Percentiles rank a stretch among this genome's conserved stretches.
Evolutionary conservation across 2,113 vertebrate species (phyloP).

Genomic region (Scortum barcoo): DNA sequence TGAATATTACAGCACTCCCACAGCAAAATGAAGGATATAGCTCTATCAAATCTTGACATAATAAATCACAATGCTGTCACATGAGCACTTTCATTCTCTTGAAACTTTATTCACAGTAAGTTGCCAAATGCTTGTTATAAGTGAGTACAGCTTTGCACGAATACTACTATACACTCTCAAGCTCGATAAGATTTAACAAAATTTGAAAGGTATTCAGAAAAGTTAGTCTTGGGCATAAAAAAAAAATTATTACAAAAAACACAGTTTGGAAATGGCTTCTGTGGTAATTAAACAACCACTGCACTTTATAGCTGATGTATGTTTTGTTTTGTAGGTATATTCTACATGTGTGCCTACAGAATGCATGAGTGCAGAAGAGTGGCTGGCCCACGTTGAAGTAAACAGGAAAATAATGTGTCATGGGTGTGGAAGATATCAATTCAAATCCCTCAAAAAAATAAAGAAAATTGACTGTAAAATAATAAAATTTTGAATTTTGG

Average conservation of each 20-base stretch:
- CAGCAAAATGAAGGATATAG: neutral
- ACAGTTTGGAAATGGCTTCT: neutral
- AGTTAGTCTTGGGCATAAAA: neutral
- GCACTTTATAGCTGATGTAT: neutral
- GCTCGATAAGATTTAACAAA: neutral
- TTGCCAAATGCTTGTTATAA: neutral
- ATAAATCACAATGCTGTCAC: neutral
- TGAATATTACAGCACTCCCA: neutral
- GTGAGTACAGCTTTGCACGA: neutral
- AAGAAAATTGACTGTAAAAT: too few relatives aligned
- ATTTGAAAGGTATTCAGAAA: neutral
- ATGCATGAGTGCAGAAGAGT: slow-evolving; percentile 90
- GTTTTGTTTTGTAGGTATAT: slow-evolving; percentile 86
- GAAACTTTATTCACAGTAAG: neutral
- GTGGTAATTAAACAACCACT: neutral
- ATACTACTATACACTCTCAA: neutral
- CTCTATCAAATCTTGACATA: neutral
- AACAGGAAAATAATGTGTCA: slow-evolving; percentile 24
- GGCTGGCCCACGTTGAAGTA: slow-evolving; percentile 84
- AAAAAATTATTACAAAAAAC: too few relatives aligned
- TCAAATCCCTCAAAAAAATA: too few relatives aligned
- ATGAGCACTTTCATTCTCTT: neutral
- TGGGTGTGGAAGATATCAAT: slow-evolving; percentile 12
- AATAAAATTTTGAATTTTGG: too few relatives aligned
- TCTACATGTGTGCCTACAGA: slow-evolving; percentile 94